Conservation (phyloP, 2,797 vertebrate genomes). For the Mormyrus hasselquistii region DNA sequence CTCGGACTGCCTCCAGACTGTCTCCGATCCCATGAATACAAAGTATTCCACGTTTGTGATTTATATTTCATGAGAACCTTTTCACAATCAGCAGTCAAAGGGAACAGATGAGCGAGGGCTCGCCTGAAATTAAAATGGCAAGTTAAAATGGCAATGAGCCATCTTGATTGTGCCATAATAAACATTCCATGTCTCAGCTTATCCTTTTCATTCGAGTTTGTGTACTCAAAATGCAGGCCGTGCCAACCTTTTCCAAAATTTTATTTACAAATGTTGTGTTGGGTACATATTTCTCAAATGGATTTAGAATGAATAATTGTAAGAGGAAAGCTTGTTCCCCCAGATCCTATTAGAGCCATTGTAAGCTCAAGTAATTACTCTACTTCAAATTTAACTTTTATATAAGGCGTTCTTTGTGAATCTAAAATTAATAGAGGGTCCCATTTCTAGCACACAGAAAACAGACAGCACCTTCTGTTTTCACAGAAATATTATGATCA, state of each 20-base stretch:
- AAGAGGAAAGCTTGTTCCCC: background rate
- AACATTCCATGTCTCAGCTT: background rate
- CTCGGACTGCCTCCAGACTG: background rate
- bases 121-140: background rate
- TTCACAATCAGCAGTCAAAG: conserved; percentile 8
- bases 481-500: background rate
- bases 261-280: background rate
- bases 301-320: background rate
- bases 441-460: background rate
- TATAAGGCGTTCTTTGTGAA: background rate
- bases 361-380: conserved; percentile 4
- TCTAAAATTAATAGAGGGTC: background rate
- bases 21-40: background rate
- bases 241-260: background rate
- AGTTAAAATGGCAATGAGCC: background rate
- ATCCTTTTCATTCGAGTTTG: background rate
- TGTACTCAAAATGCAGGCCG: background rate
- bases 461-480: too few species aligned
- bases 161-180: background rate
- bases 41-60: conserved; percentile 1
- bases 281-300: background rate
- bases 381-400: background rate
- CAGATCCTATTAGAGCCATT: background rate
- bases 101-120: background rate
- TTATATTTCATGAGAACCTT: conserved; percentile 16